Conservation (phyloP, 2,113 vertebrate species). For the Lophochroa leadbeateri region DNA sequence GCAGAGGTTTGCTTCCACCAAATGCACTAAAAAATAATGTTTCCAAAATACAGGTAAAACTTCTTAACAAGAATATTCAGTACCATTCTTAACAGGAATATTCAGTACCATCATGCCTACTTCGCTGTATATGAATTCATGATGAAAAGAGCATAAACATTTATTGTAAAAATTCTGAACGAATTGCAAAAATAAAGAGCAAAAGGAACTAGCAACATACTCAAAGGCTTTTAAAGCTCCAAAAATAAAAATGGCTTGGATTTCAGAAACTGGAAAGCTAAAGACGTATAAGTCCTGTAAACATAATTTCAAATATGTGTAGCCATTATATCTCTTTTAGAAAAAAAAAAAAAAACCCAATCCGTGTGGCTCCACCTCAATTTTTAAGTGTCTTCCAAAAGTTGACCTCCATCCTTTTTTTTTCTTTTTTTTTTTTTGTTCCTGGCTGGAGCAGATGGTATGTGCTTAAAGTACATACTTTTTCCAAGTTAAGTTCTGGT, state of each 20-base stretch:
- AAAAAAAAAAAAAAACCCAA: neutral
- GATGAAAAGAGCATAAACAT: fast-evolving
- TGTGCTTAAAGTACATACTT: neutral
- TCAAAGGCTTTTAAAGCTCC: neutral
- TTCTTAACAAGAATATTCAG: neutral
- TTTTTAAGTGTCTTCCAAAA: neutral
- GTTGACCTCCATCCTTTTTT: neutral
- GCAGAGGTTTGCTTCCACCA: neutral
- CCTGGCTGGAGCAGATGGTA: neutral
- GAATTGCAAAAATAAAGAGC: neutral
- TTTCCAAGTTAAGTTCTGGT: neutral
- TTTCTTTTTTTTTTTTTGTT: neutral
- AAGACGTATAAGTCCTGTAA: neutral
- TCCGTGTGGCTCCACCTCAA: neutral
- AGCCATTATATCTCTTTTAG: neutral
- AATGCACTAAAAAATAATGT: neutral
- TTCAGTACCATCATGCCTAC: neutral
- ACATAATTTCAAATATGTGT: neutral
- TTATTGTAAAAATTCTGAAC: neutral
- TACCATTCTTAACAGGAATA: neutral
- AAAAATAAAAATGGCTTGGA: neutral
- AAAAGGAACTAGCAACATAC: neutral
- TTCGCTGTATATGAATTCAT: neutral
- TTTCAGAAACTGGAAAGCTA: neutral
- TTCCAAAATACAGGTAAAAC: neutral